Conservation (phyloP, 2,888 invertebrate species). For the Cosmia pyralina region DNA sequence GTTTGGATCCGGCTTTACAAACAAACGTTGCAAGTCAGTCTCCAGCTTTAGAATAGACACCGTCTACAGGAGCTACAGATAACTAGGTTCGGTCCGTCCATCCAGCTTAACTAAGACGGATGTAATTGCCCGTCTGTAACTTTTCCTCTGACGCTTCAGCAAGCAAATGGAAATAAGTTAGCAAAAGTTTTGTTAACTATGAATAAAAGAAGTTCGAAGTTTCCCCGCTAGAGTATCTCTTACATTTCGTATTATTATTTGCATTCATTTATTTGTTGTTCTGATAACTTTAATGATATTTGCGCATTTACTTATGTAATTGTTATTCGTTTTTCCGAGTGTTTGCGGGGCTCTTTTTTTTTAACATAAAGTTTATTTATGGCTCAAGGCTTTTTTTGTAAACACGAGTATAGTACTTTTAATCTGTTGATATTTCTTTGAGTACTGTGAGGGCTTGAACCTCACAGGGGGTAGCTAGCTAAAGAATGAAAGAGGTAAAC, state of each 20-base stretch:
- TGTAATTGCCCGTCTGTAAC: constrained; percentile 71
- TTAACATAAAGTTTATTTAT: neutral
- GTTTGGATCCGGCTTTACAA: no score
- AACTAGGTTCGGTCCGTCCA: constrained; percentile 37
- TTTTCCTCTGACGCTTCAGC: constrained; percentile 64
- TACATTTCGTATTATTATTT: constrained; percentile 59
- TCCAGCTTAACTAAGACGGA: constrained; percentile 61
- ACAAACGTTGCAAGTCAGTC: no score
- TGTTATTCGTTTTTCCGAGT: constrained; percentile 33
- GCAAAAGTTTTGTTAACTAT: constrained; percentile 72
- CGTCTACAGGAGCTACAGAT: neutral
- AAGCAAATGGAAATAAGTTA: constrained; percentile 75
- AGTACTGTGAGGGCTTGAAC: no score
- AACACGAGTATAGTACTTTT: neutral
- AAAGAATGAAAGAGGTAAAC: no score
- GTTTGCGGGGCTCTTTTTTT: constrained; percentile 5
- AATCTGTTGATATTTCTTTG: neutral
- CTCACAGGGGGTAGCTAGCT: no score
- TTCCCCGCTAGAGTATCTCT: constrained; percentile 48
- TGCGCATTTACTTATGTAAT: constrained; percentile 45
- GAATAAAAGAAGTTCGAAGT: constrained; percentile 70
- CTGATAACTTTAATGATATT: constrained; percentile 59
- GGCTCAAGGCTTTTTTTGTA: neutral
- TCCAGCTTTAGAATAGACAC: no score
- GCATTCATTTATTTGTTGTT: constrained; percentile 67